Evolutionary conservation across 2,113 vertebrate species (phyloP).

Genomic region (Rhodinocichla rosea): DNA sequence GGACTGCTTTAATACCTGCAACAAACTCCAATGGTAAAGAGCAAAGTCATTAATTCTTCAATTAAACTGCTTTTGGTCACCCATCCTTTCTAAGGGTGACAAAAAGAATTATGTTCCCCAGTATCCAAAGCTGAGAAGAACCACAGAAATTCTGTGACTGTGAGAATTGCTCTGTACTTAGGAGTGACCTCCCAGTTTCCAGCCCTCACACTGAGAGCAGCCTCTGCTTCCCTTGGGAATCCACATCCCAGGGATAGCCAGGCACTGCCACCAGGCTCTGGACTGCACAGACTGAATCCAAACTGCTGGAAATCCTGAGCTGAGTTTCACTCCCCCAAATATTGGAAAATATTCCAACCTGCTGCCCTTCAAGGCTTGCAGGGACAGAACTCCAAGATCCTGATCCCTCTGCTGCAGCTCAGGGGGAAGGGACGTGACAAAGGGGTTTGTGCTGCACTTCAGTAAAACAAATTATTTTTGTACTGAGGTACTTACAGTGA

Average conservation of each 20-base stretch:
- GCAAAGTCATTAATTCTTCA: background rate
- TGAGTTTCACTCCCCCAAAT: background rate
- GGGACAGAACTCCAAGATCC: background rate
- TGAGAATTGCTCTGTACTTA: background rate
- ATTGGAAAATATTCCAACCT: background rate
- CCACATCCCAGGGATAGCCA: accelerated
- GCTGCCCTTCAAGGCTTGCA: background rate
- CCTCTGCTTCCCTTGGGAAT: background rate
- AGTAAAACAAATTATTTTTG: background rate
- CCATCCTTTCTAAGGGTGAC: background rate
- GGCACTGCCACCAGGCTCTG: background rate
- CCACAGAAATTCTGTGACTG: background rate
- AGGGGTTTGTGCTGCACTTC: background rate
- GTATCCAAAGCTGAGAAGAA: background rate
- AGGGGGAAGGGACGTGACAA: background rate
- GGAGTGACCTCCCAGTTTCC: background rate
- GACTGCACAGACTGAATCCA: background rate
- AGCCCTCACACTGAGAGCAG: background rate
- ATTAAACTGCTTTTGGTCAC: background rate
- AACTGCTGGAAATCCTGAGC: background rate
- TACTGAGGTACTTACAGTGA: background rate
- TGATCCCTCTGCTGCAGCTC: background rate
- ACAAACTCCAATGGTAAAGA: background rate
- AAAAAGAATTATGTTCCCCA: accelerated
- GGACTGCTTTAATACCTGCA: background rate